Percentiles rank a stretch among this genome's conserved stretches.
Evolutionary conservation across 2,113 vertebrate genomes (phyloP).

Genomic region (Ailurus styani): DNA sequence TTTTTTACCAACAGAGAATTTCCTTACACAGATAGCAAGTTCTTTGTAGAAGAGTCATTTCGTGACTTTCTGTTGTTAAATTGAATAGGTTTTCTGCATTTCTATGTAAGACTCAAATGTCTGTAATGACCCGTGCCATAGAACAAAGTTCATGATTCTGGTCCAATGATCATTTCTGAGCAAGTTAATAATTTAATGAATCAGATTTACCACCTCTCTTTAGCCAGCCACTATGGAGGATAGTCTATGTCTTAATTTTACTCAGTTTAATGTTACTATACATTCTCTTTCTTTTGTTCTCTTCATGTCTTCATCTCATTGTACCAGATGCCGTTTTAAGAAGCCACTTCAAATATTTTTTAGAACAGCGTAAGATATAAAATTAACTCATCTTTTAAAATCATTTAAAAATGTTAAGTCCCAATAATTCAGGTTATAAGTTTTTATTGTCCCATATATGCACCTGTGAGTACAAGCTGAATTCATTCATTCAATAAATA

Average conservation of each 20-base stretch:
- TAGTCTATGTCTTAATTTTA: background rate
- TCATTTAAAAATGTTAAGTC: background rate
- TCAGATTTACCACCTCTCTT: background rate
- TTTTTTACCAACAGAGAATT: background rate
- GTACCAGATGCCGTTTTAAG: background rate
- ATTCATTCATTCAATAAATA: background rate
- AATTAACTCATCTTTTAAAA: background rate
- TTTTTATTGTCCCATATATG: background rate
- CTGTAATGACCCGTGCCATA: background rate
- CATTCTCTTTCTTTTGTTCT: background rate
- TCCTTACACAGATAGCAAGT: background rate
- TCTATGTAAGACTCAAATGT: background rate
- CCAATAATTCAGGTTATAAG: background rate
- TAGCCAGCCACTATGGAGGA: background rate
- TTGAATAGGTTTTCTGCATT: background rate
- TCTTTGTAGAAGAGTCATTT: slow-evolving; percentile 5
- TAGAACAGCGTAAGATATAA: background rate
- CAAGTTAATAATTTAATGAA: background rate
- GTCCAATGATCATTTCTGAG: background rate
- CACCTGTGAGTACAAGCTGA: background rate
- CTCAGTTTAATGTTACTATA: background rate
- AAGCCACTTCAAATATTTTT: slow-evolving; percentile 4
- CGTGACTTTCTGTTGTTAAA: background rate
- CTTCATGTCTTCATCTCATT: background rate
- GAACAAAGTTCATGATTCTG: background rate